These are phyloP conservation scores for Cotesia vestalis DNA, from an alignment of 1,140 invertebrate species.

Conservation along the genomic window DNA sequence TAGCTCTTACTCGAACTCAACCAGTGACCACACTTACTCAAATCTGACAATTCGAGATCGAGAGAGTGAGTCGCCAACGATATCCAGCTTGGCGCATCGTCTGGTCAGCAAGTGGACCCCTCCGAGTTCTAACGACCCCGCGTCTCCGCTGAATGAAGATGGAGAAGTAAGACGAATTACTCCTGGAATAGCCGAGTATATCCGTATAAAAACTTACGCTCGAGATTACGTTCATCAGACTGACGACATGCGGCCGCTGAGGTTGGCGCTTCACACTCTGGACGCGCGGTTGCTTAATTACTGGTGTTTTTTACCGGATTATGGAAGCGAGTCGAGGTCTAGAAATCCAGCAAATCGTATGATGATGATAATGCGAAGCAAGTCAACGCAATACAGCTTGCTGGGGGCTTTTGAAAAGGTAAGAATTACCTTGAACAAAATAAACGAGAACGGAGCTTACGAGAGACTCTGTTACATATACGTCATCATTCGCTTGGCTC, in stretches of 20 bases:
- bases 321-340: no score
- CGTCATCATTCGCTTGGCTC: slow-evolving; percentile 51
- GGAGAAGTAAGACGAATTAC: slow-evolving; percentile 4
- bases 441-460: not conserved
- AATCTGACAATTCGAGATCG: slow-evolving; percentile 40
- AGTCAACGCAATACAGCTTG: no score
- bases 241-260: not conserved
- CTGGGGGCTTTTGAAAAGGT: not conserved
- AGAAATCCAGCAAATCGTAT: no score
- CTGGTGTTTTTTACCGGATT: no score
- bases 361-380: no score
- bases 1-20: slow-evolving; percentile 27
- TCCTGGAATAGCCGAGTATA: not conserved
- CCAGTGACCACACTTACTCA: slow-evolving; percentile 53
- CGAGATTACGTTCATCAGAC: not conserved
- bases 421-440: not conserved
- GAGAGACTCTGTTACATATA: slow-evolving; percentile 3
- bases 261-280: not conserved
- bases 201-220: not conserved
- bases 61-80: slow-evolving; percentile 42
- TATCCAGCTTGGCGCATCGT: slow-evolving; percentile 43
- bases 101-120: slow-evolving; percentile 28
- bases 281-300: not conserved
- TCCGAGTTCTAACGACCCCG: no score
- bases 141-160: not conserved